Evolutionary conservation across 2,113 vertebrate species (phyloP), one percentile per base, ranked within the genome.

Genomic region (Dasyprocta punctata): DNA sequence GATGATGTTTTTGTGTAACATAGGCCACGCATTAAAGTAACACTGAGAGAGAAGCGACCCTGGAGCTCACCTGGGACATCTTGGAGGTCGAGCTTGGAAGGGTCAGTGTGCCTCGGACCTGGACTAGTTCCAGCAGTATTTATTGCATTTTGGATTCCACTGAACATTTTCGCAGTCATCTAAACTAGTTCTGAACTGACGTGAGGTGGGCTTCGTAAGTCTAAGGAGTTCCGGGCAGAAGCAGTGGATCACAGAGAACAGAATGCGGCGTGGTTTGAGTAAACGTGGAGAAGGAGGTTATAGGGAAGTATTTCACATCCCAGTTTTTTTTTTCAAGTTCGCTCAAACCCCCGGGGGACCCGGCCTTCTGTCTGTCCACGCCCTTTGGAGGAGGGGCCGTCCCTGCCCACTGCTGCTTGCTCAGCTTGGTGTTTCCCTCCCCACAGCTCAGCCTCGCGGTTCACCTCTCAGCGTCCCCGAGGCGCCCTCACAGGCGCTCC

Each of bases 21-120:
- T 19, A 54, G 26, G 10, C 10, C 38, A 0, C 33, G 56, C 7
- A 9, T 69, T 22, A 81, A 16, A 20, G 30, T 60, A 12, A 67
- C 1, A 3, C 26, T 28, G 5, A 78, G 30, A 24, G 44, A n/a
- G 44, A 63, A 84, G 85, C 49, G 52, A 26, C 38, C 38, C 0
- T 0, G 13, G 52, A 41, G 26, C 44, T 56, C 52, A 36, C 36
- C 56, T 58, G 56, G 13, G 58, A 19, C 73, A 4, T 30, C 1
- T 5, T 33, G 13, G 11, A 71, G 33, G 24, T 20, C 24, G 7
- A 9, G 26, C 38, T 47, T 22, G 7, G 52, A 24, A 52, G 28
- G 33, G 9, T 3, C 2, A 33, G 3, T 1, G 1, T 28, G 8
- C 47, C 24, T 69, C 19, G 28, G 12, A 58, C 16, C 49, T 12